Conservation (phyloP, 2,113 vertebrate species). For the Cepphus grylle region DNA sequence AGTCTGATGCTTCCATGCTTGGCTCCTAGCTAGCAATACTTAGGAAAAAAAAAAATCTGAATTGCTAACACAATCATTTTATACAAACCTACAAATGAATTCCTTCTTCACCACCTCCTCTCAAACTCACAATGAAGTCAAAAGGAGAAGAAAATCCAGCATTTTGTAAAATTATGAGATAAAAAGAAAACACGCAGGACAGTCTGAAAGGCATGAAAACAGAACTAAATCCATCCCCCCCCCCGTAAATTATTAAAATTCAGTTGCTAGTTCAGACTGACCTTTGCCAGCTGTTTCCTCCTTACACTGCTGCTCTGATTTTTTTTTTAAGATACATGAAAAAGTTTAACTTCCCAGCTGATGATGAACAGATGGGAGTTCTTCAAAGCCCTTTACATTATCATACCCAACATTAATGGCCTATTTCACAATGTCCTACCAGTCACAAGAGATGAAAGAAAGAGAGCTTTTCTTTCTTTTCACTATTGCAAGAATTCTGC, state of each 20-base stretch:
- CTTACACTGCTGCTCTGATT: background rate
- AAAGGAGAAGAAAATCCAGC: background rate
- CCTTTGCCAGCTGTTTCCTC: background rate
- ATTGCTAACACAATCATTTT: background rate
- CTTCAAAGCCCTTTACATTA: slow-evolving; percentile 24
- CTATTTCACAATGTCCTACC: background rate
- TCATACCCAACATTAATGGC: background rate
- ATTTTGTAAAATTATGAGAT: background rate
- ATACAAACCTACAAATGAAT: background rate
- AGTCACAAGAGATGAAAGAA: slow-evolving; percentile 19
- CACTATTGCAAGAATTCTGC: background rate
- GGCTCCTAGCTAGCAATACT: background rate
- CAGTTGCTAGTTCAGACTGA: background rate
- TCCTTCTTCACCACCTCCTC: background rate
- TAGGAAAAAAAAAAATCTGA: background rate
- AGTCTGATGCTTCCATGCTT: slow-evolving; percentile 3
- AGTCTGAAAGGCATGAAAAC: background rate
- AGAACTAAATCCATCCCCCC: background rate
- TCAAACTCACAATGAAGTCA: background rate
- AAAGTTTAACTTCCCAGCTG: slow-evolving; percentile 1
- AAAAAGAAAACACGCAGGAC: background rate
- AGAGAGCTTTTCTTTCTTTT: slow-evolving; percentile 2
- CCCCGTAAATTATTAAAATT: background rate
- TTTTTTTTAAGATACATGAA: background rate
- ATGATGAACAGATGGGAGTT: slow-evolving; percentile 9